These are phyloP conservation scores for Poecilus cupreus DNA, from an alignment of 2,888 invertebrate species.

Conservation along the genomic window DNA sequence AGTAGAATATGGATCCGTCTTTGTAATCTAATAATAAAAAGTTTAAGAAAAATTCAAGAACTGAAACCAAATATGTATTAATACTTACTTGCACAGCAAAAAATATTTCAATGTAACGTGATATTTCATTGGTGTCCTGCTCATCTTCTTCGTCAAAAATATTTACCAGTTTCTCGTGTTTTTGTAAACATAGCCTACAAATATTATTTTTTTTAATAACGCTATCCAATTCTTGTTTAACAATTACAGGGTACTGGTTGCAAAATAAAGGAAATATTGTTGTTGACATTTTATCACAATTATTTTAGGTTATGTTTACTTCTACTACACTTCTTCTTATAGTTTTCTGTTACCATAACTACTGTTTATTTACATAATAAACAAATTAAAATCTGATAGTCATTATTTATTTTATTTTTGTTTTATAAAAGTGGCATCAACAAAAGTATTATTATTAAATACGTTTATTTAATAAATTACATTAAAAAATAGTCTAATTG, in stretches of 20 bases:
- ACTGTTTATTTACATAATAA: too few relatives aligned
- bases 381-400: too few relatives aligned
- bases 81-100: conserved; percentile 50
- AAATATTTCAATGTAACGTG: conserved; percentile 36
- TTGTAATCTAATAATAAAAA: conserved; percentile 19
- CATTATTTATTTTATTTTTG: too few relatives aligned
- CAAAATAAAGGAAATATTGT: neutral
- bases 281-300: neutral
- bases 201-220: neutral
- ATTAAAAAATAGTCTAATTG: neutral
- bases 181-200: conserved; percentile 44
- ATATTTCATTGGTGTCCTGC: conserved; percentile 8
- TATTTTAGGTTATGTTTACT: conserved; percentile 12
- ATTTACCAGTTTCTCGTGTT: conserved; percentile 10
- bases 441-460: neutral
- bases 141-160: conserved; percentile 31
- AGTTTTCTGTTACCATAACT: neutral
- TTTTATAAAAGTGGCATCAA: neutral
- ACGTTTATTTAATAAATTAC: neutral
- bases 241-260: neutral
- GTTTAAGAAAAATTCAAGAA: neutral
- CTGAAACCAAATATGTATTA: neutral
- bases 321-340: neutral
- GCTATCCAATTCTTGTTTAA: neutral
- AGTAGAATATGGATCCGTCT: conserved; percentile 40